Base-by-base conservation (phyloP, 2,888 invertebrate species). In the Seira ritae region DNA sequence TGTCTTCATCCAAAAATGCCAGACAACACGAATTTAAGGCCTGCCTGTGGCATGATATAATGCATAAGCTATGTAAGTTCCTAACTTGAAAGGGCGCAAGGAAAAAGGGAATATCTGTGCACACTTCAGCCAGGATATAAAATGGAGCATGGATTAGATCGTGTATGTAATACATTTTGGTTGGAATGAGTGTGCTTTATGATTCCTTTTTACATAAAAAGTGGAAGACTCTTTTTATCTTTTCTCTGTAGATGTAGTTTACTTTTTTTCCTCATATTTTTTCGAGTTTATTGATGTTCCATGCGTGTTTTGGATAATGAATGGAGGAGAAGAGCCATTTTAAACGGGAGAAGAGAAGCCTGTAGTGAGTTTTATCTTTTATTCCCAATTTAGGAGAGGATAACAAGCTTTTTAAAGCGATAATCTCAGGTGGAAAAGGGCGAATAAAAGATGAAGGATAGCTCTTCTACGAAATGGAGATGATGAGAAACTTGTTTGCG, bases 351-450 rank as follows among this genome's bases (percentile, higher is more conserved):
- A 62, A 62, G 62, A 20, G n/a, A 19, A 2, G 62, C 62, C 62
- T 62, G 62, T 62, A 72, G 24, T 68, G 73, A 80, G 65, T 19
- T 69, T 80, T 80, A 75, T 74, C 68, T 42, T 37, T 75, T 74
- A 69, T 69, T 23, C 65, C 74, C 80, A 73, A 75, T 69, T 80
- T 74, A 69, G 74, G 80, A 74, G 60, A 69, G 42, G 65, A 69
- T 80, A 80, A 80, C 80, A 80, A 80, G 80, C 19, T 50, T 24
- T 72, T 31, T 76, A 60, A 20, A 70, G 50, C 3, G 42, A 70
- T 70, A 3, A 50, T 70, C 70, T 62, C 62, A 62, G 62, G 62
- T 62, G 62, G 62, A 20, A 62, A 20, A 62, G 12, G 17, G 55
- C 55, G 55, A 55, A 55, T 55, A 55, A 55, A 55, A 55, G 55